Base-by-base conservation (phyloP, 2,797 vertebrate species). In the Malurus leucopterus region DNA sequence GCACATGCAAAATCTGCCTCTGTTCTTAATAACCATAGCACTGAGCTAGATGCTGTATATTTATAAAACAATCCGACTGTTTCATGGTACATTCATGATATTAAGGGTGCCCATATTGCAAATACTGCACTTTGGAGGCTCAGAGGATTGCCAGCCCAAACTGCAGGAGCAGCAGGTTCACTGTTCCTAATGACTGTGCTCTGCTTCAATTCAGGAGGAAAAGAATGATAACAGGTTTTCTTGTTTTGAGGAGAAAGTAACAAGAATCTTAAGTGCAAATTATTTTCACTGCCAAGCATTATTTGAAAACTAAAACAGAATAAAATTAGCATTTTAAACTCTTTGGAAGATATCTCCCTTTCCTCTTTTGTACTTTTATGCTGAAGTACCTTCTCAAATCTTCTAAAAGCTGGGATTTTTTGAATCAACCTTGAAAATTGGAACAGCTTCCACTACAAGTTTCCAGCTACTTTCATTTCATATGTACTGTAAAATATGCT, bases 91-190 rank as follows among this genome's bases (percentile, higher is more conserved):
- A 34, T 18, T 54, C 47, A 49, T 0, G 3, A 30, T 21, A 47
- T 3, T 55, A 71, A 68, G 19, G n/a, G 18, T 83, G 80, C 63
- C 73, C 76, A 55, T 82, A 85, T 10, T 84, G 64, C 76, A 92
- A 77, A 88, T 69, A 84, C 6, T 89, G 83, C 54, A n/a, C 58
- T 95, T 84, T 61, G 47, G 54, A 88, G 91, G 53, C 53, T 59
- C 73, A 77, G 4, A 78, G 40, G 50, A 83, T 41, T 49, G 29
- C n/a, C 85, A 86, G 32, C 30, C 65, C 57, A 77, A 86, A 75
- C 30, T 62, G 70, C 43, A 86, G 74, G 61, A 75, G 74, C 20
- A 59, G 51, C 46, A 73, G 15, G 64, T 49, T 80, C 49, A 29
- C 43, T 77, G 30, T 9, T 91, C 70, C 64, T 41, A 50, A 67